These are phyloP conservation scores for Sinocyclocheilus rhinocerous DNA, from an alignment of 2,113 vertebrate genomes.

Conservation along the genomic window DNA sequence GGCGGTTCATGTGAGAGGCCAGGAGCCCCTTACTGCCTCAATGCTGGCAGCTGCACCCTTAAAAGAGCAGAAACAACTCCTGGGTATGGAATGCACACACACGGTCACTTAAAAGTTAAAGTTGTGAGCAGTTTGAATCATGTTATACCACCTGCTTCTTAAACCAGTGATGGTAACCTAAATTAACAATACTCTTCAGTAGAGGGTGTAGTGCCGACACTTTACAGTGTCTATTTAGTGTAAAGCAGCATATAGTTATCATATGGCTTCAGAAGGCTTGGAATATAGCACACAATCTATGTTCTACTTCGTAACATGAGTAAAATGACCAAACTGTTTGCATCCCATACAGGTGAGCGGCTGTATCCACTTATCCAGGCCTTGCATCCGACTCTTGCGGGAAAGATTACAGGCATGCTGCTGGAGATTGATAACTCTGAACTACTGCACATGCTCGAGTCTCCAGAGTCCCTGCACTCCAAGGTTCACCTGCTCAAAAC, in stretches of 20 bases:
- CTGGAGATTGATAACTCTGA: conserved; percentile 93
- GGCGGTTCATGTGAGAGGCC: conserved; percentile 75
- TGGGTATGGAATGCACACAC: neutral
- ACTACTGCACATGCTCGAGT: conserved; percentile 91
- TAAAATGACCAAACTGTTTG: neutral
- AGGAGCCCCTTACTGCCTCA: conserved; percentile 87
- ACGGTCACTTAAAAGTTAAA: neutral
- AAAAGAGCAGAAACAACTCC: too few species aligned
- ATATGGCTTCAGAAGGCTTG: too few species aligned
- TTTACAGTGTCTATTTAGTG: too few species aligned
- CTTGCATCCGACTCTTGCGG: conserved; percentile 80
- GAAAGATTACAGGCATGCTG: conserved; percentile 98
- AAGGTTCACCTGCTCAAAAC: conserved; percentile 76
- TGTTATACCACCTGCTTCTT: neutral
- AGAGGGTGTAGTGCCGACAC: neutral
- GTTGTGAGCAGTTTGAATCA: neutral
- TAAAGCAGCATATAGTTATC: too few species aligned
- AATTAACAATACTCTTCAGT: neutral
- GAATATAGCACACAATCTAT: too few species aligned
- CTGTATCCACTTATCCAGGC: conserved; percentile 87
- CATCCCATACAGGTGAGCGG: conserved; percentile 80
- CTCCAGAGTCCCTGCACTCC: conserved; percentile 84
- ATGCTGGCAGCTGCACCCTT: conserved; percentile 82
- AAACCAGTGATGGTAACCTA: too few species aligned
- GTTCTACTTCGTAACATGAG: too few species aligned